phyloP scores from a whole-genome alignment of 2,888 invertebrate genomes.

The Achlya flavicornis region DNA sequence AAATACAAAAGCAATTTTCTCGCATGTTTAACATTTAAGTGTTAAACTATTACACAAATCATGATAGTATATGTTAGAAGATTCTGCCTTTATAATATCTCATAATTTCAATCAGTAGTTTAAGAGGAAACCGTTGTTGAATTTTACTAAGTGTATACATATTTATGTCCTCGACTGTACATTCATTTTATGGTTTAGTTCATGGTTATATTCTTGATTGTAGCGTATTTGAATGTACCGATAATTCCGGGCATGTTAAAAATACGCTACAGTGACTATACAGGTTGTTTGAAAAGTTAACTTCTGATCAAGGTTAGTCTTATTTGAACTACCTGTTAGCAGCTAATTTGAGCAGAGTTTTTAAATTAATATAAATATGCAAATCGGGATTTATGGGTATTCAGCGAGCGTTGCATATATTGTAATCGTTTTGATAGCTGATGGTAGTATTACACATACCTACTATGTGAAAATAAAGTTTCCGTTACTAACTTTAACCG shows the following conservation, averaged over 20 bases:
- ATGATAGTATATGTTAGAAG: no score
- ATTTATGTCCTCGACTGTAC: neutral
- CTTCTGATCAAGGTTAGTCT: neutral
- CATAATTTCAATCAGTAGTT: no score
- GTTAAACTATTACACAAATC: no score
- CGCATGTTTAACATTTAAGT: no score
- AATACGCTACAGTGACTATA: neutral
- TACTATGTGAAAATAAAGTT: neutral
- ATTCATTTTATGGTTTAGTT: neutral
- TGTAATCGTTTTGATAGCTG: constrained; percentile 5
- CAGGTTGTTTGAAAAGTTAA: neutral
- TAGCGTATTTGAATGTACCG: neutral
- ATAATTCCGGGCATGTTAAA: neutral
- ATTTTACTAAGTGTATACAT: no score
- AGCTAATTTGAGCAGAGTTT: constrained; percentile 2
- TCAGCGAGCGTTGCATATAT: constrained; percentile 35
- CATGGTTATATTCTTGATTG: neutral
- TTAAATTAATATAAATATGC: constrained; percentile 25
- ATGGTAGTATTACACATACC: neutral
- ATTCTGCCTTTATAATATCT: no score
- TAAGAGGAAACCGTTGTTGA: no score
- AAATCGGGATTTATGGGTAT: constrained; percentile 34
- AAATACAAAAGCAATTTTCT: no score
- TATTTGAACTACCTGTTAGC: neutral
- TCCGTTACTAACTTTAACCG: neutral